phyloP scores from a whole-genome alignment of 64 coral and sea anemone genomes.

The Anthopleura sola region DNA sequence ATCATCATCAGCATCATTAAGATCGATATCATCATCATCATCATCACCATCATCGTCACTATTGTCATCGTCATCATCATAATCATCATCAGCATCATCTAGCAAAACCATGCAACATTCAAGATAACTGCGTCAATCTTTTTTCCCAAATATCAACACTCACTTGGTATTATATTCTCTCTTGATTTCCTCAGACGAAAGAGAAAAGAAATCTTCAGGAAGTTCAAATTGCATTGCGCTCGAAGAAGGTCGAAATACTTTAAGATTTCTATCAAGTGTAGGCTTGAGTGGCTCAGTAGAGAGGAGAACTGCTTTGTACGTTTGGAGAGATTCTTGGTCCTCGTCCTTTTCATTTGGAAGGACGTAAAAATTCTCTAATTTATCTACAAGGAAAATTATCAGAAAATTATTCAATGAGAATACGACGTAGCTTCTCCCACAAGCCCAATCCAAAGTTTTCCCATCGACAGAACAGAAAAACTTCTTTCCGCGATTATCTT shows the following conservation, averaged over 20 bases:
- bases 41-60: too few relatives aligned
- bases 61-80: too few relatives aligned
- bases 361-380: conserved; percentile 39
- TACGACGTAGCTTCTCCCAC: too few relatives aligned
- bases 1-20: too few relatives aligned
- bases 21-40: too few relatives aligned
- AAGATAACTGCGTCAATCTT: too few relatives aligned
- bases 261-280: conserved; percentile 73
- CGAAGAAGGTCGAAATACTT: conserved; percentile 68
- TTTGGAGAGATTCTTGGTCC: conserved; percentile 37
- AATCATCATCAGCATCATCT: too few relatives aligned
- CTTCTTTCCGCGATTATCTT: too few relatives aligned
- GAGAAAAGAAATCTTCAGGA: conserved; percentile 78
- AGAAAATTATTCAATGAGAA: too few relatives aligned
- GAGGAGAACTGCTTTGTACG: conserved; percentile 55
- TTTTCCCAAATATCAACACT: neutral
- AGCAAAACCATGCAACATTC: too few relatives aligned
- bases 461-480: too few relatives aligned
- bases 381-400: neutral
- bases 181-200: conserved; percentile 86
- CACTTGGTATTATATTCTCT: conserved; percentile 69
- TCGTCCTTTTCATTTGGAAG: conserved; percentile 35
- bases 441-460: too few relatives aligned
- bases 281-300: conserved; percentile 53
- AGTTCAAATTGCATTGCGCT: conserved; percentile 68